Evolutionary conservation across 23 tunicate genomes (phyloP).

Genomic region (Diplosoma virens): DNA sequence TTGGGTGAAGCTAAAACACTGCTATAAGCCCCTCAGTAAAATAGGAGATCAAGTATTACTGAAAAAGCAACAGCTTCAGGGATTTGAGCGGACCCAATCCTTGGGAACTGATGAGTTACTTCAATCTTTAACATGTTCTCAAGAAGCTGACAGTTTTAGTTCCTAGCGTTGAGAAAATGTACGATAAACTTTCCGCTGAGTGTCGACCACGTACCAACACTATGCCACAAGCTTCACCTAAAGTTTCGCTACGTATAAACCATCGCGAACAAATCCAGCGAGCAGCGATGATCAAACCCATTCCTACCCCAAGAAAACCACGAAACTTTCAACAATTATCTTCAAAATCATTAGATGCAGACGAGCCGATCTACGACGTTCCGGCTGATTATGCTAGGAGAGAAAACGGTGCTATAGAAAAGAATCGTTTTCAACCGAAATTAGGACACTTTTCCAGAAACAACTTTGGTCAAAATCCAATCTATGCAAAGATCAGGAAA

Average conservation of each 20-base stretch:
- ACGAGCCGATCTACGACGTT: not conserved
- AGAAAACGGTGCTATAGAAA: too few species aligned
- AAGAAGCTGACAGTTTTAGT: not conserved
- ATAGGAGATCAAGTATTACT: conserved; percentile 26
- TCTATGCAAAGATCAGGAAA: too few species aligned
- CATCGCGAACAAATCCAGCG: not conserved
- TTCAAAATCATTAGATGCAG: not conserved
- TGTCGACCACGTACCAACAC: conserved; percentile 36
- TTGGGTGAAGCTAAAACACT: conserved; percentile 19
- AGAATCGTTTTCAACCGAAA: too few species aligned
- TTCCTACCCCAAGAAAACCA: not conserved
- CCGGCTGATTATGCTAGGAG: not conserved
- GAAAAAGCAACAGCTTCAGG: not conserved
- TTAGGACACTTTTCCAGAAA: too few species aligned
- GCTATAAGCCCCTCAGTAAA: too few species aligned
- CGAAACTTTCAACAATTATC: not conserved
- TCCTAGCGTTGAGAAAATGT: conserved; percentile 24
- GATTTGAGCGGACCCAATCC: conserved; percentile 40
- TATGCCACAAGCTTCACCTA: conserved; percentile 37
- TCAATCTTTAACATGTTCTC: too few species aligned
- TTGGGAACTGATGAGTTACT: conserved; percentile 26
- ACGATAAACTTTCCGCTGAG: conserved; percentile 23
- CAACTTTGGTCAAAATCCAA: not conserved
- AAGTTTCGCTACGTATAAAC: not conserved
- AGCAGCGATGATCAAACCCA: not conserved